These are phyloP conservation scores for Aurelia aurita DNA, from an alignment of 30 jellyfish, hydroid and myxozoan genomes.

Conservation along the genomic window DNA sequence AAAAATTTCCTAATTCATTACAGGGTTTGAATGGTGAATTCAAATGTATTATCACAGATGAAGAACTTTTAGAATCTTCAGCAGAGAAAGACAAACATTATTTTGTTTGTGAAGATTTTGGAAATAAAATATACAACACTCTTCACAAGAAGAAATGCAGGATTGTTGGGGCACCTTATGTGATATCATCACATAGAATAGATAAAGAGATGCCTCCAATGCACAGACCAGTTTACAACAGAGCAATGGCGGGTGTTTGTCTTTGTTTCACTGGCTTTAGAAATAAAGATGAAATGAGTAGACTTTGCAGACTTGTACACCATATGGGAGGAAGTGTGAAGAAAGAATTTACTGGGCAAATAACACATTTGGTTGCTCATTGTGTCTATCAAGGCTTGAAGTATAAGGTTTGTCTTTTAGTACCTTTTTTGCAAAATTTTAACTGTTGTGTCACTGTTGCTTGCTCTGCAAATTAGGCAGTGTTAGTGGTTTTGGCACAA, in stretches of 20 bases:
- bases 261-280: constrained; percentile 98
- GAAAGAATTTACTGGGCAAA: constrained; percentile 92
- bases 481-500: no score
- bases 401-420: constrained; percentile 72
- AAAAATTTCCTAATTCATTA: no score
- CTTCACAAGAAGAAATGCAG: constrained; percentile 83
- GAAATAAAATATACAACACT: constrained; percentile 57
- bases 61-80: constrained; percentile 54
- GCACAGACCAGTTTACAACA: constrained; percentile 87
- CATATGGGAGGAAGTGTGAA: constrained; percentile 99
- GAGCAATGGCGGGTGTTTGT: constrained; percentile 96
- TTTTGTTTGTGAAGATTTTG: constrained; percentile 88
- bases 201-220: constrained; percentile 75
- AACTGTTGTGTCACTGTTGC: no score
- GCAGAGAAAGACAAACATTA: constrained; percentile 68
- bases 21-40: constrained; percentile 78
- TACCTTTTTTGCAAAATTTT: no score
- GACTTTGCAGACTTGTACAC: constrained; percentile 93
- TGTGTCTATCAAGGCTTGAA: constrained; percentile 90
- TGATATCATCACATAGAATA: constrained; percentile 57
- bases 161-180: constrained; percentile 94
- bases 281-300: constrained; percentile 82
- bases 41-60: constrained; percentile 73
- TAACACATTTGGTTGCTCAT: constrained; percentile 95
- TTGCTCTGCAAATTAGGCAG: no score